These are phyloP conservation scores for Heterodera schachtii DNA, from an alignment of 1,140 invertebrate species.

Conservation along the genomic window DNA sequence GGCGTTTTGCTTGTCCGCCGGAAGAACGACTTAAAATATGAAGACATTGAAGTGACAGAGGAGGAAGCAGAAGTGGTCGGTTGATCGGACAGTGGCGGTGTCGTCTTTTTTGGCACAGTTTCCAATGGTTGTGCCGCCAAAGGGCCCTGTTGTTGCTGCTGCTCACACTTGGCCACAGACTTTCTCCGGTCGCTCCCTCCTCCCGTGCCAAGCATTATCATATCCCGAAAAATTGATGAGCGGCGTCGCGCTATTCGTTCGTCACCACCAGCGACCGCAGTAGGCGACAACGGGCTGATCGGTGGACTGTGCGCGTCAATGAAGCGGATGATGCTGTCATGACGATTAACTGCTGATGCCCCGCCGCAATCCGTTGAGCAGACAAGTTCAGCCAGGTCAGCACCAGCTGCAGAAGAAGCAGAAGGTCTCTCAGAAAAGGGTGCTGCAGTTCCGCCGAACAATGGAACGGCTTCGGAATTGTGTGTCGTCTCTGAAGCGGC, in stretches of 20 bases:
- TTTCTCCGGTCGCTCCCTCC: not conserved
- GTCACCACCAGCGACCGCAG: not conserved
- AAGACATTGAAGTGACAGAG: constrained; percentile 10
- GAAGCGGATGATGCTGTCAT: not conserved
- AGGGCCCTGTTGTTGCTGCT: not conserved
- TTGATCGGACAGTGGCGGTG: not conserved
- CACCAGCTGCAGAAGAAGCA: not conserved
- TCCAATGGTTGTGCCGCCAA: not conserved
- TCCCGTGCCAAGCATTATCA: not conserved
- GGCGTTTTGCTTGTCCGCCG: constrained; percentile 12
- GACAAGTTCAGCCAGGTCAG: not conserved
- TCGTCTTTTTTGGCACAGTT: not conserved
- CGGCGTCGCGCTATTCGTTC: too few relatives aligned
- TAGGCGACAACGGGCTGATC: not conserved
- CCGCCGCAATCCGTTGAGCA: not conserved
- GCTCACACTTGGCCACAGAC: not conserved
- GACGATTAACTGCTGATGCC: not conserved
- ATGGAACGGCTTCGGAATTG: too few relatives aligned
- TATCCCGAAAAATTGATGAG: not conserved
- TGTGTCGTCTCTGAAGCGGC: not conserved
- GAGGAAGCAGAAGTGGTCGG: not conserved
- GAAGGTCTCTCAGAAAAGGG: too few relatives aligned
- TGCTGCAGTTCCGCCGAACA: too few relatives aligned
- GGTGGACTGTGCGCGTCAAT: not conserved
- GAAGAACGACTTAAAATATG: constrained; percentile 21